phyloP scores from a whole-genome alignment of 2,797 vertebrate species.

The Momotus momota region DNA sequence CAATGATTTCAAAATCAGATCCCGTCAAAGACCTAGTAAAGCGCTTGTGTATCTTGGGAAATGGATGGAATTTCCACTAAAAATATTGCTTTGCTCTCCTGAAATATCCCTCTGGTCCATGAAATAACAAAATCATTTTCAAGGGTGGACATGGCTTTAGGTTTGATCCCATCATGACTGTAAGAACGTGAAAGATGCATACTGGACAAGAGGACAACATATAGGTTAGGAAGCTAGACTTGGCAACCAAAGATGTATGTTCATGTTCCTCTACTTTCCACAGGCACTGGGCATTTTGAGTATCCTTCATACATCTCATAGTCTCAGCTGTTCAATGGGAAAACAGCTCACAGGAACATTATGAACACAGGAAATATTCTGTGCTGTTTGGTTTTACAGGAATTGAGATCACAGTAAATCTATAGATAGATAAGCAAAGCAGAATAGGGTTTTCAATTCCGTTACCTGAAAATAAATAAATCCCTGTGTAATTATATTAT shows the following conservation, averaged over 20 bases:
- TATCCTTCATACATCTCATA: neutral
- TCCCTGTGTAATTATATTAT: neutral
- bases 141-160: neutral
- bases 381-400: neutral
- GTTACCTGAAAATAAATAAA: neutral
- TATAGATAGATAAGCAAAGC: neutral
- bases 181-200: neutral
- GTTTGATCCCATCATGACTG: neutral
- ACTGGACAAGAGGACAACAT: accelerated
- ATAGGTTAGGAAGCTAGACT: neutral
- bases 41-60: accelerated
- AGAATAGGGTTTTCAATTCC: neutral
- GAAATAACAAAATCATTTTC: neutral
- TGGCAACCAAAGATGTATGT: neutral
- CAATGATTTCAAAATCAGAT: neutral
- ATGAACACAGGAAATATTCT: neutral
- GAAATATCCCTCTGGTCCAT: neutral
- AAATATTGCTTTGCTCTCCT: neutral
- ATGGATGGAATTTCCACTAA: neutral
- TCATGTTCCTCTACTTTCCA: neutral
- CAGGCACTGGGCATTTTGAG: neutral
- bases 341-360: neutral
- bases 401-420: neutral
- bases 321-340: neutral
- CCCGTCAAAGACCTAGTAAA: neutral